phyloP scores from a whole-genome alignment of 2,797 vertebrate species.

The Muscicapa comitata region DNA sequence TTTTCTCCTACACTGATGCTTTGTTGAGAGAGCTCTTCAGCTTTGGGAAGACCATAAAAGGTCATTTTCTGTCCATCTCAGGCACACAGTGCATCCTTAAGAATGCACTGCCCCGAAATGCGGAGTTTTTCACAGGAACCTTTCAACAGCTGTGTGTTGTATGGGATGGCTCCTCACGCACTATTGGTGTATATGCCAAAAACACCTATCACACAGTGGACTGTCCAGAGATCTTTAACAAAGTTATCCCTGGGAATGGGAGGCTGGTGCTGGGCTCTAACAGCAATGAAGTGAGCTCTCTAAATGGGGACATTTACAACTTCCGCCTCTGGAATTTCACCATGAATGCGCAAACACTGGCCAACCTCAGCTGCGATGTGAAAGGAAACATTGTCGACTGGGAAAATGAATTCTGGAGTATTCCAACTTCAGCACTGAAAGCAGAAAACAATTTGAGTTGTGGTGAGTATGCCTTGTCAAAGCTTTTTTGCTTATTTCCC shows the following conservation, averaged over 20 bases:
- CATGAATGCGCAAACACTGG: constrained; percentile 78
- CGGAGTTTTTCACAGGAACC: constrained; percentile 74
- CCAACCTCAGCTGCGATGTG: constrained; percentile 80
- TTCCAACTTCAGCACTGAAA: constrained; percentile 81
- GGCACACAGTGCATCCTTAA: constrained; percentile 75
- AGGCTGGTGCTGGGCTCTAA: constrained; percentile 80
- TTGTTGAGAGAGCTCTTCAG: constrained; percentile 65
- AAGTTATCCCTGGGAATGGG: constrained; percentile 74
- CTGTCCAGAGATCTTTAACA: constrained; percentile 68
- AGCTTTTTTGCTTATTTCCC: background rate
- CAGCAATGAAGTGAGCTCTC: constrained; percentile 69
- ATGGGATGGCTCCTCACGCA: constrained; percentile 75
- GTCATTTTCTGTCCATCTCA: constrained; percentile 74
- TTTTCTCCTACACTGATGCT: constrained; percentile 80
- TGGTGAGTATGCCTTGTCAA: constrained; percentile 83
- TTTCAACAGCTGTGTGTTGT: constrained; percentile 84
- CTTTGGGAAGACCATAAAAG: constrained; percentile 69
- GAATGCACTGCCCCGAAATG: constrained; percentile 54
- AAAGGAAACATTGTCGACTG: constrained; percentile 90
- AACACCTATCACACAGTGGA: constrained; percentile 56
- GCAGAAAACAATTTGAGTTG: constrained; percentile 90
- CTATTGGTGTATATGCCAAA: constrained; percentile 71
- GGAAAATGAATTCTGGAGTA: constrained; percentile 90
- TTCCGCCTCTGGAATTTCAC: constrained; percentile 89
- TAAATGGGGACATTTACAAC: constrained; percentile 89